phyloP scores from a whole-genome alignment of 1,140 invertebrate species.

The Pteromalus puparum region DNA sequence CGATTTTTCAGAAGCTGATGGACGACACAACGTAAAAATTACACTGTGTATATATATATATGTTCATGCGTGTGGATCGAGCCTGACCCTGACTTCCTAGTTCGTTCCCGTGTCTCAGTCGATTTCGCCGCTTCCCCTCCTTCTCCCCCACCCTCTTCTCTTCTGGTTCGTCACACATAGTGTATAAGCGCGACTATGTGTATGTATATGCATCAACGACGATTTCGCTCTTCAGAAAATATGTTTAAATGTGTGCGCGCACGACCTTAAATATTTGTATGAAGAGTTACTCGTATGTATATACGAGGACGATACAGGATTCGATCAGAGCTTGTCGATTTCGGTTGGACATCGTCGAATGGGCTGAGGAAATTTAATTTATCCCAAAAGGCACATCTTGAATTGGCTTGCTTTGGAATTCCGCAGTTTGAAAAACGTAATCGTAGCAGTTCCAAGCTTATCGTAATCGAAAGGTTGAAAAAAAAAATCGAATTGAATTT shows the following conservation, averaged over 20 bases:
- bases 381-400: too few species aligned
- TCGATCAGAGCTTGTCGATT: background rate
- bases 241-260: background rate
- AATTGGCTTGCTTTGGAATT: background rate
- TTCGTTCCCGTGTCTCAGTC: background rate
- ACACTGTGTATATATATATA: background rate
- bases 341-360: too few species aligned
- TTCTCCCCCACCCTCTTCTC: too few species aligned
- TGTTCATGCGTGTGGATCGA: background rate
- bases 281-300: background rate
- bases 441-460: too few species aligned
- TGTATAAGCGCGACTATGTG: too few species aligned
- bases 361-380: background rate
- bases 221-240: background rate
- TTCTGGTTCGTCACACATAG: background rate
- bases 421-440: background rate
- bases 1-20: too few species aligned
- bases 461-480: too few species aligned
- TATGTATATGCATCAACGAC: background rate
- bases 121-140: background rate
- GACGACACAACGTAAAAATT: background rate
- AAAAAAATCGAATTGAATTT: background rate
- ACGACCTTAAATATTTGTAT: background rate
- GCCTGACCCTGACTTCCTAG: constrained; percentile 24
- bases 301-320: too few species aligned